Evolutionary conservation across 2,888 invertebrate species (phyloP).

Genomic region (Drosophila dives): DNA sequence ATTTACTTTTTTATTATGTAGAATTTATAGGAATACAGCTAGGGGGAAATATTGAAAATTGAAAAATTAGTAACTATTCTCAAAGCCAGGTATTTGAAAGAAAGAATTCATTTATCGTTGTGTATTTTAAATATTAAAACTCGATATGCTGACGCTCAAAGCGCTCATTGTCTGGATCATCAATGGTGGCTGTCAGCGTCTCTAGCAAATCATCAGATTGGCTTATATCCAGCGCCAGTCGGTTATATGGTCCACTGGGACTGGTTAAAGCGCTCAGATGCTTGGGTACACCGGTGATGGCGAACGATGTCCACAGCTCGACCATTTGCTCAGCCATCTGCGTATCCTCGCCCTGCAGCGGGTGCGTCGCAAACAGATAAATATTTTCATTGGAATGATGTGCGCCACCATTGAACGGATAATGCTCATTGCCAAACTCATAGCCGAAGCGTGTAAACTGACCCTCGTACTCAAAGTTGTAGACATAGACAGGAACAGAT

Average conservation of each 20-base stretch:
- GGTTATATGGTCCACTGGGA: conserved; percentile 83
- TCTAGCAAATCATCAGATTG: conserved; percentile 71
- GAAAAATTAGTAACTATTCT: not conserved
- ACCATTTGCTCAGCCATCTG: conserved; percentile 85
- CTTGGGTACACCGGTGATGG: conserved; percentile 79
- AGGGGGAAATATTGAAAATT: not conserved
- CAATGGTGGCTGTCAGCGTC: conserved; percentile 76
- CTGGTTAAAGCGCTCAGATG: conserved; percentile 52
- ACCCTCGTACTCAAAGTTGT: conserved; percentile 86
- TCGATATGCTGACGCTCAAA: conserved; percentile 64
- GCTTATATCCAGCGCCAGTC: conserved; percentile 68
- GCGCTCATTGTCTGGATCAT: conserved; percentile 75
- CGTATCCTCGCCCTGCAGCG: conserved; percentile 81
- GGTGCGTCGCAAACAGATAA: conserved; percentile 86
- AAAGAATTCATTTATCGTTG: not conserved
- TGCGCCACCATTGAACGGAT: conserved; percentile 86
- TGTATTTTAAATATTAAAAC: conserved; percentile 51
- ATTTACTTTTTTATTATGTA: not conserved
- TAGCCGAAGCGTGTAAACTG: conserved; percentile 84
- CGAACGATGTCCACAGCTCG: conserved; percentile 84
- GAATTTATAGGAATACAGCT: not conserved
- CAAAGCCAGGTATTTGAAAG: not conserved
- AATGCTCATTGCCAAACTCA: conserved; percentile 83
- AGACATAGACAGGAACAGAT: conserved; percentile 84
- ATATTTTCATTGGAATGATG: conserved; percentile 88